Evolutionary conservation across 2,888 invertebrate genomes (phyloP), one percentile per base, ranked within the genome.

Genomic region (Trissolcus japonicus): DNA sequence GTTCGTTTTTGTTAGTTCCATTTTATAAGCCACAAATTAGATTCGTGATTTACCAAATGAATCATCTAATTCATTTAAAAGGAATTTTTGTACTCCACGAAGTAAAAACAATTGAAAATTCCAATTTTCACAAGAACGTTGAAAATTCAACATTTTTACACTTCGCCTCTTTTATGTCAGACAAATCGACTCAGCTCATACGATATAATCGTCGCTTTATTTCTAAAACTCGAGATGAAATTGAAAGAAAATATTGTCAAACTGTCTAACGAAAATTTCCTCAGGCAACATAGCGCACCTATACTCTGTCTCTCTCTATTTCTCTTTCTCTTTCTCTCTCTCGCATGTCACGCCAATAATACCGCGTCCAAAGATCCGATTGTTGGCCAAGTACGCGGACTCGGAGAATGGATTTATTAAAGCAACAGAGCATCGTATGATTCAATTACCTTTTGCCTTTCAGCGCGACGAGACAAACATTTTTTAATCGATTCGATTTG

Each of bases 171-270:
- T 46, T 66, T 72, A 62, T 67, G 69, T 46, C 50, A 19, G 46
- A 61, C 50, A 65, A 71, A 71, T 71, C 66, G 50, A 35, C 35
- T 35, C 51, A 40, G 21, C 6, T 14, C 11, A 41, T 21, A n/a
- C 60, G 54, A 35, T 56, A 69, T 69, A 76, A 65, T 65, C 65
- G 60, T 80, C 78, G 80, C 82, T 82, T 76, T 60, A 68, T 66
- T 43, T 65, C 53, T 68, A 57, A 54, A 53, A 69, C 78, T 69
- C 57, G 53, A 66, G 59, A 71, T 73, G 66, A 84, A 84, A 87
- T 85, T 83, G 83, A 86, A 86, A 84, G 84, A 86, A 86, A 86
- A 85, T 84, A 86, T 82, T 79, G 80, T 77, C 73, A 46, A 74
- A 78, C 60, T 78, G 73, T 78, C 77, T 74, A 78, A 69, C 65